Conservation (phyloP, 2,113 vertebrate genomes). For the pig (Sus scrofa) region DNA sequence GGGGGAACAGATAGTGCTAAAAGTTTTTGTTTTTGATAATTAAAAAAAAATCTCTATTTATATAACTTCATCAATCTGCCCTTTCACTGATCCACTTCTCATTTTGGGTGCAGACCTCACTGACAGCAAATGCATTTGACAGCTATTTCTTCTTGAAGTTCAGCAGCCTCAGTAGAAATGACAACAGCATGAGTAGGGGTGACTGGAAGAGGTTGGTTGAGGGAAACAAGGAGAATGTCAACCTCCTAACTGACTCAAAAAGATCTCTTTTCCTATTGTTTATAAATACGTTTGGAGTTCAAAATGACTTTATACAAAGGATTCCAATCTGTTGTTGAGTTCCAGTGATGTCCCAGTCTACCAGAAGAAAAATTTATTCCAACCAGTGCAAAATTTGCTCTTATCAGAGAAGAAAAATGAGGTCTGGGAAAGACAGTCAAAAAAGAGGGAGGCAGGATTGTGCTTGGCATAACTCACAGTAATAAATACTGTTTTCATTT, state of each 20-base stretch:
- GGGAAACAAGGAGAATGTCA: not conserved
- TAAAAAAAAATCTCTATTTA: conserved; percentile 36
- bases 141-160: not conserved
- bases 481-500: not conserved
- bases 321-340: not conserved
- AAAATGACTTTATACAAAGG: not conserved
- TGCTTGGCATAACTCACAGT: not conserved
- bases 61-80: not conserved
- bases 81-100: conserved; percentile 32
- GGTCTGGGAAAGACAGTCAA: not conserved
- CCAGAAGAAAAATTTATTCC: not conserved
- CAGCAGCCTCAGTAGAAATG: not conserved
- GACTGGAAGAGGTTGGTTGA: not conserved
- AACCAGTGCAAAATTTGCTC: not conserved
- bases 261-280: not conserved
- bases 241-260: not conserved
- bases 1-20: not conserved
- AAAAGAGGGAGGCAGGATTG: not conserved
- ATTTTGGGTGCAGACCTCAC: not conserved
- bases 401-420: not conserved
- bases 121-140: not conserved
- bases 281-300: conserved; percentile 18
- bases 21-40: not conserved
- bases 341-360: not conserved
- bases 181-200: not conserved